These are phyloP conservation scores for Lapara coniferarum DNA, from an alignment of 2,888 invertebrate species.

Conservation along the genomic window DNA sequence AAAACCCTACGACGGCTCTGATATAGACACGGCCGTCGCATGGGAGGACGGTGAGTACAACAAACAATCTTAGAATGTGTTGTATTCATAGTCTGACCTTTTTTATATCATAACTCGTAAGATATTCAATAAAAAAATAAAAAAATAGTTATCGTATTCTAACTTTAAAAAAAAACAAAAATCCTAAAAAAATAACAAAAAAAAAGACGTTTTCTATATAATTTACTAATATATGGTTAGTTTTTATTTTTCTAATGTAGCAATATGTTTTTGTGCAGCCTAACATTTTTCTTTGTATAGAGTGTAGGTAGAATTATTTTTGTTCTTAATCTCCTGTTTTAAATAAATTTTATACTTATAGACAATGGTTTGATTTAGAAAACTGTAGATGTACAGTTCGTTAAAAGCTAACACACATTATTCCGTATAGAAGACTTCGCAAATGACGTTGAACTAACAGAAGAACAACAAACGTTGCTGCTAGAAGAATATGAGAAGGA, in stretches of 20 bases:
- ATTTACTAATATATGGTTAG: neutral
- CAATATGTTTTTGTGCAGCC: neutral
- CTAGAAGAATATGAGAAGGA: constrained; percentile 88
- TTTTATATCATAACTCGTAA: neutral
- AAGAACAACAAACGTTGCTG: constrained; percentile 87
- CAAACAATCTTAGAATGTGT: constrained; percentile 13
- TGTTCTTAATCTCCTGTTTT: neutral
- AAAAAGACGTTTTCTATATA: neutral
- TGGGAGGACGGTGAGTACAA: constrained; percentile 78
- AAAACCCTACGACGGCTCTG: constrained; percentile 47
- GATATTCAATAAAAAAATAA: constrained; percentile 2
- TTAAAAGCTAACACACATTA: constrained; percentile 21
- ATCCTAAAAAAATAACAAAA: neutral
- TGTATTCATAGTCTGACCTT: constrained; percentile 17
- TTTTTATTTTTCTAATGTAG: neutral
- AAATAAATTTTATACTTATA: neutral
- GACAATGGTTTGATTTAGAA: constrained; percentile 1
- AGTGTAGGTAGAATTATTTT: neutral
- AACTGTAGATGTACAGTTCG: constrained; percentile 2
- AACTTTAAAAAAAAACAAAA: neutral
- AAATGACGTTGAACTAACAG: constrained; percentile 86
- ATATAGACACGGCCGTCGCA: constrained; percentile 60
- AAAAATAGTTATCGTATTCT: neutral
- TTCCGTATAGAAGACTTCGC: constrained; percentile 84
- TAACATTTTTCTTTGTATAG: constrained; percentile 14